Percentiles rank a stretch among this genome's conserved stretches.
phyloP scores from a whole-genome alignment of 2,888 invertebrate species.

The Platycheirus rosarum region DNA sequence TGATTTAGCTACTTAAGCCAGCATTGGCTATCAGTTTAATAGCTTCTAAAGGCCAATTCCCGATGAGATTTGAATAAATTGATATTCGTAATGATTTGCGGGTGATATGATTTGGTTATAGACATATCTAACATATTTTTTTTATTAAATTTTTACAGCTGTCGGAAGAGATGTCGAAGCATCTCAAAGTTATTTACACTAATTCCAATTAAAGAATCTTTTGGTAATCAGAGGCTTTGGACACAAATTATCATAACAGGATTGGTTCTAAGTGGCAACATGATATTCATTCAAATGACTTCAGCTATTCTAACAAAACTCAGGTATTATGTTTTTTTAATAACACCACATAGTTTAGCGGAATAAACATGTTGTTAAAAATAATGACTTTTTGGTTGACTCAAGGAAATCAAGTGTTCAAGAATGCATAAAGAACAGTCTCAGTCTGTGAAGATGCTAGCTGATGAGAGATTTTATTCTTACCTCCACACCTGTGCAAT shows the following conservation, averaged over 20 bases:
- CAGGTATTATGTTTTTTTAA: background rate
- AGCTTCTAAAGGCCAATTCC: background rate
- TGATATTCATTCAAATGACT: background rate
- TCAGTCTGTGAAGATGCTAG: no score
- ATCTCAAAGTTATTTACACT: background rate
- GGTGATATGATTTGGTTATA: background rate
- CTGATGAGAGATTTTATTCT: no score
- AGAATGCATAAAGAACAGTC: conserved; percentile 12
- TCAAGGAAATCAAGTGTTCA: conserved; percentile 31
- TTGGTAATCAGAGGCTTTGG: background rate
- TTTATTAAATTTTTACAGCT: background rate
- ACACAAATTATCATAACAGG: conserved; percentile 18
- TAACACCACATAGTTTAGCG: background rate
- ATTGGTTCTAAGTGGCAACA: background rate
- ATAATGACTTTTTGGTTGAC: background rate
- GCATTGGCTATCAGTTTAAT: conserved; percentile 6
- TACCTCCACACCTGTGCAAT: no score
- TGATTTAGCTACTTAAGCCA: background rate
- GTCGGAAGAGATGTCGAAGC: background rate
- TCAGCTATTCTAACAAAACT: conserved; percentile 1
- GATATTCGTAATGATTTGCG: background rate
- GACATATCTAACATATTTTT: background rate
- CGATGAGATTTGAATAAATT: background rate
- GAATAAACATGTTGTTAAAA: background rate
- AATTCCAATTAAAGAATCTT: background rate